Evolutionary conservation across 2,113 vertebrate genomes (phyloP).

Genomic region (Apaloderma vittatum): DNA sequence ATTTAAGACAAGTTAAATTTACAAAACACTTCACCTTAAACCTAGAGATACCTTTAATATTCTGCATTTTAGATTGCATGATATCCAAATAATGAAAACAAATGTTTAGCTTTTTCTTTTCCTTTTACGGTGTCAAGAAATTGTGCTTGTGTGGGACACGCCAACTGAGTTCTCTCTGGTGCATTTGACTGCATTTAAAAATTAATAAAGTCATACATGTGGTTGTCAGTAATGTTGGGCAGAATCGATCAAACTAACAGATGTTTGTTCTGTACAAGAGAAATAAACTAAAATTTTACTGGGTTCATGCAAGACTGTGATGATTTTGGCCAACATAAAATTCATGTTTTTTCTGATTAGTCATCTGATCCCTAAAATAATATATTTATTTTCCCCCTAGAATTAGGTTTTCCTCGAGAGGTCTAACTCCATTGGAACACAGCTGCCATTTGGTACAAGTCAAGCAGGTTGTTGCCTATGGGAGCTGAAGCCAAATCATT

Average conservation of each 20-base stretch:
- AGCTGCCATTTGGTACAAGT: neutral
- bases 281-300: neutral
- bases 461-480: neutral
- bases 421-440: neutral
- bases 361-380: neutral
- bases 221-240: neutral
- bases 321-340: neutral
- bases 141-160: neutral
- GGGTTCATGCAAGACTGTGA: neutral
- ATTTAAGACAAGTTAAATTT: neutral
- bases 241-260: neutral
- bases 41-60: neutral
- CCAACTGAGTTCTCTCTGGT: neutral
- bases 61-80: neutral
- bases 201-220: neutral
- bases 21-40: neutral
- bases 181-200: constrained; percentile 15
- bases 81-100: neutral
- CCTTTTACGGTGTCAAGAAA: neutral
- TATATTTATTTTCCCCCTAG: neutral
- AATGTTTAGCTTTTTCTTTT: neutral
- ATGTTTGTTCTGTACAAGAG: neutral
- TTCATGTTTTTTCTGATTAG: neutral
- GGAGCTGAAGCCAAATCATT: neutral
- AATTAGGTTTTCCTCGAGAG: neutral